Conservation (phyloP, 2,113 vertebrate genomes). For the Pseudopipra pipra region DNA sequence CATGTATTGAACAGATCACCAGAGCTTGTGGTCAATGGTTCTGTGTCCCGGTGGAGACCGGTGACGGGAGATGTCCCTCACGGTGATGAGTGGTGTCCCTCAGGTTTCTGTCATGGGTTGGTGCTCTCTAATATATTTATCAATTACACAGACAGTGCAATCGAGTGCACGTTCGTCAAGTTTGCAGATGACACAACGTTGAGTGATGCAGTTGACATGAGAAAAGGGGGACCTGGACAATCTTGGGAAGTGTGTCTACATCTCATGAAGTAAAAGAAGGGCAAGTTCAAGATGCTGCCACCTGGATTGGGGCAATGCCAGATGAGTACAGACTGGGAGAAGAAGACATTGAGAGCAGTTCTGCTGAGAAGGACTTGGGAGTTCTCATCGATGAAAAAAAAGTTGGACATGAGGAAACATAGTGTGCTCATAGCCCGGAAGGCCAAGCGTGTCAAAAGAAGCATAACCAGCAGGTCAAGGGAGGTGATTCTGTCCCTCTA, state of each 20-base stretch:
- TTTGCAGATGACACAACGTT: background rate
- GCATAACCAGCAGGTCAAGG: rapidly evolving
- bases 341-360: background rate
- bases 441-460: no score
- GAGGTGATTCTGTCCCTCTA: background rate
- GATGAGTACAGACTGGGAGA: background rate
- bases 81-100: background rate
- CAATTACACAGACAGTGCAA: background rate
- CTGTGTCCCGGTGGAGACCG: background rate
- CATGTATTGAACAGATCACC: background rate
- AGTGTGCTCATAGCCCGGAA: background rate
- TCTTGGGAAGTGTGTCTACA: background rate
- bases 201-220: no score
- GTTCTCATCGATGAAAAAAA: background rate
- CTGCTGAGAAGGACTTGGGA: background rate
- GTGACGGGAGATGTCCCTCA: no score
- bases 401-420: background rate
- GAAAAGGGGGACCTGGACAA: background rate
- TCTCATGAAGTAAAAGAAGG: background rate
- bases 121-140: background rate
- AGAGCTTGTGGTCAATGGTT: background rate
- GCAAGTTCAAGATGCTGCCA: background rate
- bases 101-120: background rate
- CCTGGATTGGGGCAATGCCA: background rate
- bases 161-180: background rate